Percentiles rank a stretch among this genome's conserved stretches.
Evolutionary conservation across 2,888 invertebrate genomes (phyloP).

Genomic region (Atethmia centrago): DNA sequence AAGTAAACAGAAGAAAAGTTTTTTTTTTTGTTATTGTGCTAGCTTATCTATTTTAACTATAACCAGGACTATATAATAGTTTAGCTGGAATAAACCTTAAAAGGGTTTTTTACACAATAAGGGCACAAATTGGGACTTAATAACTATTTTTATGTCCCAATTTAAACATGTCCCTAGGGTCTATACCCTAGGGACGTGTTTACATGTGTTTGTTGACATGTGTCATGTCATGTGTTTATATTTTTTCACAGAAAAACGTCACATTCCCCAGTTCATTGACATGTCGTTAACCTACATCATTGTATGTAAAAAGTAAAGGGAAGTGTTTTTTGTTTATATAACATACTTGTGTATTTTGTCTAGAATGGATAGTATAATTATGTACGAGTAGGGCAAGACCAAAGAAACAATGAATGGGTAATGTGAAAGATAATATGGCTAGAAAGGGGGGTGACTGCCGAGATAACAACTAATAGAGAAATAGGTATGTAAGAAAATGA

Average conservation of each 20-base stretch:
- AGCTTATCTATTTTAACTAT: neutral
- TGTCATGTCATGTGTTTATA: constrained; percentile 31
- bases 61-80: neutral
- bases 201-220: constrained; percentile 15
- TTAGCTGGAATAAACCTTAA: neutral
- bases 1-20: too few species aligned
- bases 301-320: constrained; percentile 48
- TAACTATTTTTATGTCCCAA: too few species aligned
- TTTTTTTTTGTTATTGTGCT: too few species aligned
- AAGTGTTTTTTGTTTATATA: constrained; percentile 51
- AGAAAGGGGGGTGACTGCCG: neutral
- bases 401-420: neutral
- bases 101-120: neutral
- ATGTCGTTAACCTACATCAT: constrained; percentile 74
- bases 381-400: neutral
- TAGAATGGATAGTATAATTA: constrained; percentile 19
- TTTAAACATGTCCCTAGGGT: too few species aligned
- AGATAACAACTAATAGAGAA: neutral
- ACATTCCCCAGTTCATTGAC: constrained; percentile 70
- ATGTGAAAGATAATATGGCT: neutral
- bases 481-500: neutral
- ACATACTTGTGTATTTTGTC: constrained; percentile 39
- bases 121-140: neutral
- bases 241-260: constrained; percentile 45
- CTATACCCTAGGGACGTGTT: constrained; percentile 21